Conservation (phyloP, 2,888 invertebrate species). For the Clivina fossor region DNA sequence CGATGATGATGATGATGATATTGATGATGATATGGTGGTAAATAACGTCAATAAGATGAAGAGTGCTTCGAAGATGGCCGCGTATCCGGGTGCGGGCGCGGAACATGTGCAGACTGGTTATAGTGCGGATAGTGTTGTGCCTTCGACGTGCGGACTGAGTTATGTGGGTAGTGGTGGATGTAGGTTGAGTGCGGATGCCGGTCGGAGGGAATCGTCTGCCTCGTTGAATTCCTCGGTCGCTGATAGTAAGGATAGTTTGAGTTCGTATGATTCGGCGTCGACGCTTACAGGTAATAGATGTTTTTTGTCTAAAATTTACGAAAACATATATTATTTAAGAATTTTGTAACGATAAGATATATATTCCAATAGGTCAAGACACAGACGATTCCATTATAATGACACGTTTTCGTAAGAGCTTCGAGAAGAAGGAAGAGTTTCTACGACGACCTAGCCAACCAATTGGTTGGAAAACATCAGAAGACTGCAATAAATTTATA, state of each 20-base stretch:
- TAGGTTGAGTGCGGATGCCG: constrained; percentile 53
- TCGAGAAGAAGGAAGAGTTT: constrained; percentile 89
- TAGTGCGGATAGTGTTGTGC: constrained; percentile 26
- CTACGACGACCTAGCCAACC: constrained; percentile 73
- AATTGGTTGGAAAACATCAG: constrained; percentile 59
- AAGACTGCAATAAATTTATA: constrained; percentile 49
- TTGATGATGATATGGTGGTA: constrained; percentile 43
- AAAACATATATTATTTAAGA: background rate
- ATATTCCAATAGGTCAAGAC: constrained; percentile 57
- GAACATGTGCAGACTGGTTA: constrained; percentile 32
- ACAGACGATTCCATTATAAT: constrained; percentile 73
- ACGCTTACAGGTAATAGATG: constrained; percentile 57
- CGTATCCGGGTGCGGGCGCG: constrained; percentile 31
- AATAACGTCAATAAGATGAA: constrained; percentile 37
- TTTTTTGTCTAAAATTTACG: background rate
- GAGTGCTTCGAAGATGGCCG: constrained; percentile 35
- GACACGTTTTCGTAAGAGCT: constrained; percentile 77
- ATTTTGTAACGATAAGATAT: background rate
- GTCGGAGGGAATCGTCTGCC: constrained; percentile 60
- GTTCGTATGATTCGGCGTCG: constrained; percentile 69
- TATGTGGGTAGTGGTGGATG: constrained; percentile 49
- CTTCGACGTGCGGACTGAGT: constrained; percentile 23
- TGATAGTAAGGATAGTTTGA: constrained; percentile 68
- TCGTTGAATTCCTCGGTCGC: constrained; percentile 64
- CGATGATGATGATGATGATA: constrained; percentile 37